Percentiles rank a stretch among this genome's conserved stretches.
These are phyloP conservation scores for Hydropotes inermis DNA, from an alignment of 2,113 vertebrate species.

Conservation along the genomic window DNA sequence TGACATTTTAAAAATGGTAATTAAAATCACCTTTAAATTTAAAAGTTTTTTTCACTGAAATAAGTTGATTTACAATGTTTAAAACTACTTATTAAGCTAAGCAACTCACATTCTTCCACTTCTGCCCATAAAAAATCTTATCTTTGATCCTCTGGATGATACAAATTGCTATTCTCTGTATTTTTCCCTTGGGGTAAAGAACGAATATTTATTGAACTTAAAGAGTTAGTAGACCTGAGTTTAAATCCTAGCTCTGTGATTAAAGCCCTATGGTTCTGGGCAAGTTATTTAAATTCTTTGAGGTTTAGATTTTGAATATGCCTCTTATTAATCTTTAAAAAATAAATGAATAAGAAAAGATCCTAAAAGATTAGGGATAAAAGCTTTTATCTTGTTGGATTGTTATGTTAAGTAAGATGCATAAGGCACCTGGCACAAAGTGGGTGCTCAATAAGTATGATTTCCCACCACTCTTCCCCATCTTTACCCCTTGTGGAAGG, in stretches of 20 bases:
- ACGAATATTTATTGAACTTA: constrained; percentile 17
- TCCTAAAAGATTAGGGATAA: background rate
- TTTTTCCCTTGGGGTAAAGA: background rate
- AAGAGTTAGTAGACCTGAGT: background rate
- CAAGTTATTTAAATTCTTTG: constrained; percentile 30
- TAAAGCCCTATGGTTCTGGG: background rate
- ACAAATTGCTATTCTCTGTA: background rate
- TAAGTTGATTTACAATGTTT: background rate
- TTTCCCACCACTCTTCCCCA: background rate
- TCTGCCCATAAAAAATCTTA: background rate
- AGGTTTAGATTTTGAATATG: constrained; percentile 26
- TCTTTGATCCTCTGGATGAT: background rate
- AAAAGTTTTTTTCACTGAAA: background rate
- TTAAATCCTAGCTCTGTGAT: constrained; percentile 27
- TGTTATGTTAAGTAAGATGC: background rate
- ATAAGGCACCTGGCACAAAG: background rate
- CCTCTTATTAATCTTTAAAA: constrained; percentile 10
- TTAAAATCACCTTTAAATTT: constrained; percentile 21
- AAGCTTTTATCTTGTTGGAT: background rate
- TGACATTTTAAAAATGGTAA: background rate
- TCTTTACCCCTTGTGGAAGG: background rate
- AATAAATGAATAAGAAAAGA: background rate
- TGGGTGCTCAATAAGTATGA: background rate
- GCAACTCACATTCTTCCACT: constrained; percentile 1
- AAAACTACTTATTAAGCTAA: background rate